Conservation (phyloP, 2,888 invertebrate species). For the Busseola fusca region DNA sequence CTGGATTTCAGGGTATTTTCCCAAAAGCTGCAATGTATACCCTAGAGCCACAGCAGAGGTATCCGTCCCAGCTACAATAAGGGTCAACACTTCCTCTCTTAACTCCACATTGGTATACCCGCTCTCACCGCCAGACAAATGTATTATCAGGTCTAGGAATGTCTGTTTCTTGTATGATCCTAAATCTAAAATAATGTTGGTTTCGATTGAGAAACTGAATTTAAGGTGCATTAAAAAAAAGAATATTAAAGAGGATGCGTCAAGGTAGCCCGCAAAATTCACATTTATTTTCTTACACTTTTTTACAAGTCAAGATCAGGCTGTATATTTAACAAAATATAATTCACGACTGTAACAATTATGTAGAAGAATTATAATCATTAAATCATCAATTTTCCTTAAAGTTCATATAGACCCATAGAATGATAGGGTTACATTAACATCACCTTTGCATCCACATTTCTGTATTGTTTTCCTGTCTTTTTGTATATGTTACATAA, state of each 20-base stretch:
- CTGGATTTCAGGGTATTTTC: conserved; percentile 84
- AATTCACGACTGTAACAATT: no score
- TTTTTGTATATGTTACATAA: no score
- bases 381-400: background rate
- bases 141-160: conserved; percentile 88
- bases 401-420: no score
- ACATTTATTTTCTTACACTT: background rate
- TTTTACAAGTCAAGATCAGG: background rate
- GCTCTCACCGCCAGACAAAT: conserved; percentile 83
- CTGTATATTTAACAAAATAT: background rate
- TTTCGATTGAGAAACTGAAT: background rate
- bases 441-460: no score
- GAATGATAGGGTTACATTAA: no score
- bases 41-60: conserved; percentile 84
- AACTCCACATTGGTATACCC: conserved; percentile 87
- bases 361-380: background rate
- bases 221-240: background rate
- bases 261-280: background rate
- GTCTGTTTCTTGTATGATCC: conserved; percentile 79
- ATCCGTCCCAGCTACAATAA: conserved; percentile 88
- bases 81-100: conserved; percentile 88
- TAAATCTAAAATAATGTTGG: conserved; percentile 48
- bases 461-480: no score
- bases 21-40: conserved; percentile 81
- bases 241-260: background rate